A percentile compares a stretch with the other conserved stretches of the same genome.
Evolutionary conservation across 1,140 invertebrate species (phyloP).

Genomic region (Zaprionus capensis): DNA sequence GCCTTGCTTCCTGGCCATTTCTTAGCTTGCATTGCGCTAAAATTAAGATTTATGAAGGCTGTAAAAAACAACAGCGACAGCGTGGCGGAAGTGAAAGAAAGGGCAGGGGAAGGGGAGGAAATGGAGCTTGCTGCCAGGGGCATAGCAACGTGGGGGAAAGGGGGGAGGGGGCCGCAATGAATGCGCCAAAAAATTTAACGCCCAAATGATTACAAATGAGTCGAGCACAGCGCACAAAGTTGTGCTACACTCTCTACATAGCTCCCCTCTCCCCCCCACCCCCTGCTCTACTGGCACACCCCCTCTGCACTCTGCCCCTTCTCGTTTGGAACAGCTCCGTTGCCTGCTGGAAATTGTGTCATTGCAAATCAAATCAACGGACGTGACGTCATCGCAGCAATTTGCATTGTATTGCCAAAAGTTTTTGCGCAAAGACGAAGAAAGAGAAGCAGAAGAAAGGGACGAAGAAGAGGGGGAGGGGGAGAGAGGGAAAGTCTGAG

Average conservation of each 20-base stretch:
- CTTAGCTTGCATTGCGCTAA: constrained; percentile 69
- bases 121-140: constrained; percentile 6
- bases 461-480: background rate
- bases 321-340: background rate
- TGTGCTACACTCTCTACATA: constrained; percentile 3
- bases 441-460: background rate
- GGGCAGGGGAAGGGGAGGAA: background rate
- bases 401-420: constrained; percentile 43
- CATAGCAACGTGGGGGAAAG: background rate
- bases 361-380: constrained; percentile 53
- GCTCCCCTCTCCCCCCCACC: too few species aligned
- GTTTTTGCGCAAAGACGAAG: background rate
- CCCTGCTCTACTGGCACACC: background rate
- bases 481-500: background rate
- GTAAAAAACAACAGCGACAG: constrained; percentile 70
- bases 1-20: constrained; percentile 5
- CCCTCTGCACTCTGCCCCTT: background rate
- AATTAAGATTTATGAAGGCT: constrained; percentile 81
- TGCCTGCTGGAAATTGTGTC: constrained; percentile 48
- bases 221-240: constrained; percentile 47
- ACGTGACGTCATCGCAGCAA: constrained; percentile 51
- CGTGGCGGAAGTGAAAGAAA: background rate
- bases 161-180: constrained; percentile 49
- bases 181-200: constrained; percentile 77
- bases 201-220: constrained; percentile 81